These are phyloP conservation scores for Scaptodrosophila lebanonensis DNA, from an alignment of 1,140 invertebrate species.

Conservation along the genomic window DNA sequence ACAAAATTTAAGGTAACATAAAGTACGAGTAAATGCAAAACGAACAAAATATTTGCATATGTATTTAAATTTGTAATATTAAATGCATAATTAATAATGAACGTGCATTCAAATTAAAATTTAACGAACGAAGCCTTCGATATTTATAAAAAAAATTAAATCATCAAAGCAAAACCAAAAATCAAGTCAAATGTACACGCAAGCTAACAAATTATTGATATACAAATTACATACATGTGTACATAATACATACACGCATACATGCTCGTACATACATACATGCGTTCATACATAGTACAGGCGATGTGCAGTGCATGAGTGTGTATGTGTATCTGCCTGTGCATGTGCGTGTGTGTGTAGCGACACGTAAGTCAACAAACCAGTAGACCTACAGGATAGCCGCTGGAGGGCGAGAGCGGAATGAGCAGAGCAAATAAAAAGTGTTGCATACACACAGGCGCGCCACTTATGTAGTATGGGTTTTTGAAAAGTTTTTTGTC, in stretches of 20 bases:
- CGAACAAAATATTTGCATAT: too few relatives aligned
- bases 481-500: slow-evolving; percentile 11
- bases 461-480: slow-evolving; percentile 20
- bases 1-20: too few relatives aligned
- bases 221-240: slow-evolving; percentile 30
- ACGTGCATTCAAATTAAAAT: slow-evolving; percentile 32
- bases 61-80: too few relatives aligned
- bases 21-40: too few relatives aligned
- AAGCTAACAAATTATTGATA: slow-evolving; percentile 51
- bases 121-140: slow-evolving; percentile 51
- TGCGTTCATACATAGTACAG: too few relatives aligned
- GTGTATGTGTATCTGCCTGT: too few relatives aligned
- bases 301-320: too few relatives aligned
- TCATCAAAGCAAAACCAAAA: slow-evolving; percentile 10
- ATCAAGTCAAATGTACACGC: slow-evolving; percentile 27
- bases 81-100: slow-evolving; percentile 33
- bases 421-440: background rate
- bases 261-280: slow-evolving; percentile 30
- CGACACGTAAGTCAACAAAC: too few relatives aligned
- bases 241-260: slow-evolving; percentile 25
- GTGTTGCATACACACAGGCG: slow-evolving; percentile 22
- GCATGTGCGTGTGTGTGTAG: too few relatives aligned
- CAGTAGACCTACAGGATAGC: too few relatives aligned
- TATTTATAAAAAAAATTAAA: slow-evolving; percentile 35
- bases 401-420: background rate